Percentiles rank a stretch among this genome's conserved stretches.
phyloP scores from a whole-genome alignment of 2,888 invertebrate species.

The Coelogynopora nodosa region DNA sequence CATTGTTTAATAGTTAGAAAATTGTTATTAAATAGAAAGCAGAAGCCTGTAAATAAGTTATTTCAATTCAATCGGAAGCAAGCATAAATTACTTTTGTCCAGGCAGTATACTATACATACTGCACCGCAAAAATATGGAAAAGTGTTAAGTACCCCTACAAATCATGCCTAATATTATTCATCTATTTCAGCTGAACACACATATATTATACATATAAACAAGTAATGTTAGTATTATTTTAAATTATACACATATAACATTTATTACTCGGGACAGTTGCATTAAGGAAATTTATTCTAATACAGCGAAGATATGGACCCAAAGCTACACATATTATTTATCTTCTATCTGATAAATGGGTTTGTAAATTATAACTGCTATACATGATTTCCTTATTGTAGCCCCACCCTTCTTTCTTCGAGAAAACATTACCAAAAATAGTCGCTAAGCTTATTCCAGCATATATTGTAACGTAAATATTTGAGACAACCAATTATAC shows the following conservation, averaged over 20 bases:
- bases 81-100: not conserved
- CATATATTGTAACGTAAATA: not conserved
- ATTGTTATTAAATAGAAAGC: not conserved
- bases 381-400: not conserved
- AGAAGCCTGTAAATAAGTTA: not conserved
- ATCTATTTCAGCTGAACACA: not conserved
- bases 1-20: not conserved
- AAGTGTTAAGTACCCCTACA: no score
- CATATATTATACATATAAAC: no score
- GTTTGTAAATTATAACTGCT: not conserved
- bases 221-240: no score
- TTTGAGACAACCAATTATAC: not conserved
- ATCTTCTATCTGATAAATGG: not conserved
- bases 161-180: not conserved
- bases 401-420: not conserved
- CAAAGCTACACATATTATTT: no score
- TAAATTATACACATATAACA: no score
- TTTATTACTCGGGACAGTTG: no score
- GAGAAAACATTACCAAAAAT: not conserved
- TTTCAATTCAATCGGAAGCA: not conserved
- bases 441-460: not conserved
- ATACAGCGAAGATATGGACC: no score
- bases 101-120: not conserved
- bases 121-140: not conserved
- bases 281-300: no score